phyloP scores from a whole-genome alignment of 2,888 invertebrate species.

The Thalpophila matura region DNA sequence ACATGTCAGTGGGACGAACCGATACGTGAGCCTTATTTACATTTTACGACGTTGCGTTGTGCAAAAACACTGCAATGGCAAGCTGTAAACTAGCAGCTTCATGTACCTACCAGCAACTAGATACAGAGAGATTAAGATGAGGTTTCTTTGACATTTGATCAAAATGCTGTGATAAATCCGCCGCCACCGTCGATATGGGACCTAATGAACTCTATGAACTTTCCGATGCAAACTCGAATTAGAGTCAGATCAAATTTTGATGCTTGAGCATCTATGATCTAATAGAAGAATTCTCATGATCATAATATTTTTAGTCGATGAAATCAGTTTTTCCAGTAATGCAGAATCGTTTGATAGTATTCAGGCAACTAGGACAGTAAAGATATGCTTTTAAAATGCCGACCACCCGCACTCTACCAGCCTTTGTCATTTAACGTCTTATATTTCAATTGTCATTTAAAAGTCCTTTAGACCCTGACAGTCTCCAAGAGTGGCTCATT shows the following conservation, averaged over 20 bases:
- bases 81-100: slow-evolving; percentile 47
- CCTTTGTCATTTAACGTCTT: slow-evolving; percentile 36
- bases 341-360: neutral
- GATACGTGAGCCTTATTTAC: slow-evolving; percentile 69
- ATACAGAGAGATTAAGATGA: slow-evolving; percentile 25
- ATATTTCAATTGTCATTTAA: slow-evolving; percentile 51
- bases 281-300: neutral
- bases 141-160: slow-evolving; percentile 24
- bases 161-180: slow-evolving; percentile 9
- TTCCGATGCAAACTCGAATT: slow-evolving; percentile 8
- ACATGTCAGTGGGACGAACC: slow-evolving; percentile 73
- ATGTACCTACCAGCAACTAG: slow-evolving; percentile 37
- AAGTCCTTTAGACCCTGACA: slow-evolving; percentile 27
- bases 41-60: slow-evolving; percentile 67
- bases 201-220: slow-evolving; percentile 31
- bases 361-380: neutral
- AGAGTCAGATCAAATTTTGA: slow-evolving; percentile 6
- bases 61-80: slow-evolving; percentile 62
- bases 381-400: slow-evolving; percentile 24
- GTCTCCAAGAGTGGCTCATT: slow-evolving; percentile 41
- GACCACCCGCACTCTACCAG: slow-evolving; percentile 36
- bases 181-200: neutral
- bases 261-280: neutral
- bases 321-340: neutral
- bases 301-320: neutral